These are phyloP conservation scores for Excalfactoria chinensis DNA, from an alignment of 2,113 vertebrate genomes.

Conservation along the genomic window DNA sequence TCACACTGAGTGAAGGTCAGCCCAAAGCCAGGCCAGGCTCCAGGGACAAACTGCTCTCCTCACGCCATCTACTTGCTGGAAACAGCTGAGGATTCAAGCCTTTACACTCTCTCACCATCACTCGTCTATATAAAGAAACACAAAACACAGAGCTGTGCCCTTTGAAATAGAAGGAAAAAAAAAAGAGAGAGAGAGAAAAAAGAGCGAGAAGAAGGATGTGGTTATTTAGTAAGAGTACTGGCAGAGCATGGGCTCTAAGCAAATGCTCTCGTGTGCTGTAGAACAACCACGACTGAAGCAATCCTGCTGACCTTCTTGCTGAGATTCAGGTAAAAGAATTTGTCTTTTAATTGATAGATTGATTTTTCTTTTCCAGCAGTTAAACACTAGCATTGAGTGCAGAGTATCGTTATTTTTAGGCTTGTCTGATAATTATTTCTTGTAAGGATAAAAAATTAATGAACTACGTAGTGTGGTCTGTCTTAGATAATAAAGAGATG, in stretches of 20 bases:
- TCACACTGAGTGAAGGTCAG: background rate
- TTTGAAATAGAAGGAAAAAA: background rate
- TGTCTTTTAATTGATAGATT: background rate
- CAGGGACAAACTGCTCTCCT: background rate
- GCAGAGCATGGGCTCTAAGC: background rate
- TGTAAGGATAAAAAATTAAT: background rate
- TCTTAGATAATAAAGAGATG: background rate
- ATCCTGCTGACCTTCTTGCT: background rate
- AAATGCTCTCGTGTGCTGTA: background rate
- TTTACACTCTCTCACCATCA: background rate
- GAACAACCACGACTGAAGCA: background rate
- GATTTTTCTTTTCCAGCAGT: background rate
- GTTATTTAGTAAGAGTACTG: background rate
- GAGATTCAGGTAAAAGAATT: constrained; percentile 32
- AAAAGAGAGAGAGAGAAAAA: background rate
- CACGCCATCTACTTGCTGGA: background rate
- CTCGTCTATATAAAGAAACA: background rate
- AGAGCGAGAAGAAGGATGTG: constrained; percentile 46
- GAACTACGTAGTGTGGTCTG: background rate
- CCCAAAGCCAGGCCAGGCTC: background rate
- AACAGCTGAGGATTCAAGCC: background rate
- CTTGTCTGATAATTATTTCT: background rate
- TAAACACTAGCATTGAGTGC: background rate
- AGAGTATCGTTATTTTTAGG: background rate
- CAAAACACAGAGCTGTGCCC: background rate